These are phyloP conservation scores for Pomatorhinus ruficollis DNA, from an alignment of 2,113 vertebrate genomes.

Conservation along the genomic window DNA sequence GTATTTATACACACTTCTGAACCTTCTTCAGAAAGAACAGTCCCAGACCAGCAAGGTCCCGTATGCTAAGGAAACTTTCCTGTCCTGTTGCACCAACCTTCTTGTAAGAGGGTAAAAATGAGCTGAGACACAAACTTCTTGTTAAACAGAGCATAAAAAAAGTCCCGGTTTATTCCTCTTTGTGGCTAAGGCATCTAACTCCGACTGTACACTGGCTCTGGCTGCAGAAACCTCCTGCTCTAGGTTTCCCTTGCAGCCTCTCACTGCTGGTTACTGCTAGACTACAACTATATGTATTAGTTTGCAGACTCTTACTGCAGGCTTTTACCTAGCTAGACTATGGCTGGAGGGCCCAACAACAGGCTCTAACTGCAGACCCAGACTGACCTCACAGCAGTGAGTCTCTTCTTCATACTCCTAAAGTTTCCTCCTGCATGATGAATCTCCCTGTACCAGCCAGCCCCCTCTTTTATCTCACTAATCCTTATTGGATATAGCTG, in stretches of 20 bases:
- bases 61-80: background rate
- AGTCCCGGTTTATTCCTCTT: background rate
- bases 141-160: background rate
- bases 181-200: background rate
- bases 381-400: background rate
- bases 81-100: background rate
- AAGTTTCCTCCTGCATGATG: background rate
- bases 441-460: background rate
- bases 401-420: background rate
- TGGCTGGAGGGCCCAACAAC: background rate
- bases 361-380: background rate
- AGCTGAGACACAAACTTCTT: background rate
- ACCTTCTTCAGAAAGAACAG: background rate
- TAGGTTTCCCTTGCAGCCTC: background rate
- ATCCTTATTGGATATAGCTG: background rate
- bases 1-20: background rate
- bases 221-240: background rate
- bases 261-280: background rate
- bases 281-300: background rate
- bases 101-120: background rate
- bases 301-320: background rate
- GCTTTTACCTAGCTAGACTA: background rate
- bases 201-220: background rate
- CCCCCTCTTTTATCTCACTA: background rate
- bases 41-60: background rate